Conservation (phyloP, 2,113 vertebrate species). For the Heterochromis multidens region DNA sequence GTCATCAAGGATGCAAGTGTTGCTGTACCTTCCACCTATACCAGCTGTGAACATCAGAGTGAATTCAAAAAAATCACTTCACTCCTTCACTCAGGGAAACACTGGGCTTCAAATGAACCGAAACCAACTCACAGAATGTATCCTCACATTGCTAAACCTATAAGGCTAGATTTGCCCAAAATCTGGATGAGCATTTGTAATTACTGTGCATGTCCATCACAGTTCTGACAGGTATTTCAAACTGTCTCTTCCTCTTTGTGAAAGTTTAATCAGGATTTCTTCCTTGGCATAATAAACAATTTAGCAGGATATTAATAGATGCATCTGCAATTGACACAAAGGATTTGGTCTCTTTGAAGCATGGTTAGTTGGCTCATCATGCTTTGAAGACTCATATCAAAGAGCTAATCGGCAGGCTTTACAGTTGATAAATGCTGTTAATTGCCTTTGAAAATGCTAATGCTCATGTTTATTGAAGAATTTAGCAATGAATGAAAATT, state of each 20-base stretch:
- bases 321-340: conserved; percentile 7
- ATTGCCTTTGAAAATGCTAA: background rate
- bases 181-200: background rate
- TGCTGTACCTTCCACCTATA: background rate
- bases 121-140: background rate
- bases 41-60: background rate
- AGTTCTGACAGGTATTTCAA: background rate
- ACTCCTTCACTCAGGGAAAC: background rate
- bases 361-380: background rate
- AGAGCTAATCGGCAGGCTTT: background rate
- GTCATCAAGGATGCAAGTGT: conserved; percentile 4
- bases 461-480: background rate
- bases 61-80: background rate
- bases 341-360: conserved; percentile 15
- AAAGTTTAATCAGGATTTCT: background rate
- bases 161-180: background rate
- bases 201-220: background rate
- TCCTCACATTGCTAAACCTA: background rate
- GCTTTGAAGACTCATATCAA: conserved; percentile 21
- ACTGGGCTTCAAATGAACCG: background rate
- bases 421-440: background rate
- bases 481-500: background rate
- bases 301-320: background rate
- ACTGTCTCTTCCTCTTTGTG: background rate
- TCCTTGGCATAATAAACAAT: background rate